Conservation (phyloP, 2,888 invertebrate genomes). For the Helobdella robusta region DNA sequence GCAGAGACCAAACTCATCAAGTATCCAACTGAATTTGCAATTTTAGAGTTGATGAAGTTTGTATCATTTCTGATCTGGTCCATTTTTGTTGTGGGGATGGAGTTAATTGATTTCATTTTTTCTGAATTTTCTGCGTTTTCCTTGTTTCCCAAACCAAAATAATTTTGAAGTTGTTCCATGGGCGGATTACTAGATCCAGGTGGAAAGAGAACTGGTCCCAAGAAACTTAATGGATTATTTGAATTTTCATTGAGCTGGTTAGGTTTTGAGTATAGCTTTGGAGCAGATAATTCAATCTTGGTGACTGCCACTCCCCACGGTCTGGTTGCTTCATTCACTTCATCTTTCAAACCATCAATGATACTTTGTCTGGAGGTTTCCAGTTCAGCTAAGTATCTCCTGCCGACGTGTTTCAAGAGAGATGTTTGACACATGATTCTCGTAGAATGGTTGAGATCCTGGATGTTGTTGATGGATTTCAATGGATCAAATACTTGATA, state of each 20-base stretch:
- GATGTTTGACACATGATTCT: conserved; percentile 48
- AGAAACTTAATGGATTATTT: conserved; percentile 31
- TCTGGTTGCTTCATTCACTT: conserved; percentile 44
- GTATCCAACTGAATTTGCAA: too few relatives aligned
- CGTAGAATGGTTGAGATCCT: conserved; percentile 47
- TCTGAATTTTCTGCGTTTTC: conserved; percentile 6
- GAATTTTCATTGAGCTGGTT: conserved; percentile 23
- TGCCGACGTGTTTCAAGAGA: conserved; percentile 46
- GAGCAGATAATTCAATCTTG: conserved; percentile 43
- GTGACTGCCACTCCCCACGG: conserved; percentile 48
- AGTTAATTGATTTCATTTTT: too few relatives aligned
- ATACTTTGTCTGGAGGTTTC: conserved; percentile 30
- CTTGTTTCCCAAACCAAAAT: conserved; percentile 16
- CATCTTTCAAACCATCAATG: conserved; percentile 38
- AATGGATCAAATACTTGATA: conserved; percentile 48
- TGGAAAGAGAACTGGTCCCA: conserved; percentile 33
- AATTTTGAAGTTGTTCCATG: conserved; percentile 29
- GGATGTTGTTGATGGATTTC: conserved; percentile 47
- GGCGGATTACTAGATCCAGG: conserved; percentile 30
- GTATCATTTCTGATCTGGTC: background rate
- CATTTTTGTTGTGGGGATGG: too few relatives aligned
- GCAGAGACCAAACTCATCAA: conserved; percentile 9
- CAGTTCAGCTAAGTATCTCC: conserved; percentile 41
- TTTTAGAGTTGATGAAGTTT: background rate
- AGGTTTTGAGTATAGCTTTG: conserved; percentile 32